Conservation (phyloP, 2,888 invertebrate genomes). For the Meta bourneti region DNA sequence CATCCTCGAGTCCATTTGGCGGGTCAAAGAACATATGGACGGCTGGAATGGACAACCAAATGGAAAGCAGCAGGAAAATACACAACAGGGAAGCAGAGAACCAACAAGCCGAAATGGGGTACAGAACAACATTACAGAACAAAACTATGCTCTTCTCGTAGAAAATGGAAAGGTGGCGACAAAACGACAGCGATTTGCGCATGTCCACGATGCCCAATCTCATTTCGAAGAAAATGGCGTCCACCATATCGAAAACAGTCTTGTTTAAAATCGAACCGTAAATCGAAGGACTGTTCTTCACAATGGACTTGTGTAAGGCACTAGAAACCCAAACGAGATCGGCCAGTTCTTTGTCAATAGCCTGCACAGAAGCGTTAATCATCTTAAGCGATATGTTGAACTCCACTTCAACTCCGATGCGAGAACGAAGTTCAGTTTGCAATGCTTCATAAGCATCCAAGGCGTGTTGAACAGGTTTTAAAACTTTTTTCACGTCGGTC, state of each 20-base stretch:
- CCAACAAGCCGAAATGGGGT: constrained; percentile 34
- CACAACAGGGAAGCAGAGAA: constrained; percentile 12
- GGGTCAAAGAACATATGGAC: background rate
- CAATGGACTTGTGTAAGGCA: background rate
- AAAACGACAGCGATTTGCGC: constrained; percentile 40
- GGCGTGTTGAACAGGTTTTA: no score
- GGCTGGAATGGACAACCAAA: background rate
- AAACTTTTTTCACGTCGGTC: background rate
- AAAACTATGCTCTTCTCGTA: constrained; percentile 2
- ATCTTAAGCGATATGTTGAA: background rate
- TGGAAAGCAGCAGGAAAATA: background rate
- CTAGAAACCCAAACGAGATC: constrained; percentile 5
- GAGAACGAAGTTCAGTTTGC: background rate
- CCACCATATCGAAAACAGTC: background rate
- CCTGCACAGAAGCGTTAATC: background rate
- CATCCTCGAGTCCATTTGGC: background rate
- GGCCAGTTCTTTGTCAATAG: background rate
- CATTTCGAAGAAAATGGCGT: constrained; percentile 17
- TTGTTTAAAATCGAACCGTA: background rate
- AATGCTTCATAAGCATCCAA: background rate
- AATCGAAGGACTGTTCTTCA: background rate
- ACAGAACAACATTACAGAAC: constrained; percentile 10
- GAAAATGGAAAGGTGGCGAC: background rate
- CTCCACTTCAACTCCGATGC: background rate
- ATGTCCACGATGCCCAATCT: background rate